Conservation (phyloP, 2,797 vertebrate species). For the Sebastes trivittatus region DNA sequence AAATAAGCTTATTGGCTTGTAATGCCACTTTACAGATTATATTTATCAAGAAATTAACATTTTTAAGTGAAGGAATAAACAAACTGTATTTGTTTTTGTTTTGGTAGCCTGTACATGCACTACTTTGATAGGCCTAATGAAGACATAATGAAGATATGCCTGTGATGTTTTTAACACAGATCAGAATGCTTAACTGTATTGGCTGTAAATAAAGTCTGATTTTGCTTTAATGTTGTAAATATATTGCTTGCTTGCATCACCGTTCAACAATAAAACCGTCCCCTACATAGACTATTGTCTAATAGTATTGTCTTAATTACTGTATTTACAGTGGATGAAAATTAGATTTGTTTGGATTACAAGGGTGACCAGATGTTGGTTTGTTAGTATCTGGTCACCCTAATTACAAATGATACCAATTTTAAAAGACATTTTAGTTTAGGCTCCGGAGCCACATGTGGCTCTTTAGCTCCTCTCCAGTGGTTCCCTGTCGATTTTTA, state of each 20-base stretch:
- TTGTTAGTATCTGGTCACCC: too few species aligned
- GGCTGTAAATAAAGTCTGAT: slow-evolving; percentile 65
- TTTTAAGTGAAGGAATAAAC: slow-evolving; percentile 47
- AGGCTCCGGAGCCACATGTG: too few species aligned
- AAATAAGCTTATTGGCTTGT: background rate
- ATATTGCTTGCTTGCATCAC: slow-evolving; percentile 6
- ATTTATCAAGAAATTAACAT: background rate
- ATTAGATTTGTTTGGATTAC: background rate
- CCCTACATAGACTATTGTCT: background rate
- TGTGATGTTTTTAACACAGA: background rate
- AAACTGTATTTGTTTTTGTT: background rate
- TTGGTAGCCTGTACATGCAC: background rate
- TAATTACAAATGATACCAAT: too few species aligned
- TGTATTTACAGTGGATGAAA: background rate
- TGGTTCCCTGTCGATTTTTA: too few species aligned
- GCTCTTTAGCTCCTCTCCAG: too few species aligned
- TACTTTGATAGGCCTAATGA: background rate
- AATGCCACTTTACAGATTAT: background rate
- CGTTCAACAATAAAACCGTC: slow-evolving; percentile 33
- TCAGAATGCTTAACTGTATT: background rate
- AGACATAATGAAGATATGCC: background rate
- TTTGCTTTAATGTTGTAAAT: slow-evolving; percentile 53
- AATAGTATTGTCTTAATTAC: background rate
- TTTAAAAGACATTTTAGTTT: too few species aligned
- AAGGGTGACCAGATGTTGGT: too few species aligned